These are phyloP conservation scores for Python bivittatus DNA, from an alignment of 2,113 vertebrate species.

Conservation along the genomic window DNA sequence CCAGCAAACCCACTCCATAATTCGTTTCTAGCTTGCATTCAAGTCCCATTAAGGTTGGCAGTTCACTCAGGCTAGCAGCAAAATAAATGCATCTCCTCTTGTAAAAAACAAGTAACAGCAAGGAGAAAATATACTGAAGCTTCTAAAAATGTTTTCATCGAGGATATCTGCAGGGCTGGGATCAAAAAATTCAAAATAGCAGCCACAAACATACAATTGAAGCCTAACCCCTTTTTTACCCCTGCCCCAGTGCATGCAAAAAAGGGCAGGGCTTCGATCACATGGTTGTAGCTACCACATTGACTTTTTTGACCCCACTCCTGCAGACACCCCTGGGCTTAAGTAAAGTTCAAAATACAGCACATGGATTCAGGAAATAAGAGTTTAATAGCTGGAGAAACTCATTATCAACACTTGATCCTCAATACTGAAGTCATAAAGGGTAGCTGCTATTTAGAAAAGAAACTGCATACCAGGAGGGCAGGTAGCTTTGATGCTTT, in stretches of 20 bases:
- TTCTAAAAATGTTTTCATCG: no score
- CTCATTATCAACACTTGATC: not conserved
- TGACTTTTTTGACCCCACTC: no score
- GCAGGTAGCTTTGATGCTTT: not conserved
- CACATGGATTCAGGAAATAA: not conserved
- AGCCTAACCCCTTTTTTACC: no score
- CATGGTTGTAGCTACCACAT: no score
- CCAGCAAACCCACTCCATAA: no score
- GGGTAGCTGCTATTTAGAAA: not conserved
- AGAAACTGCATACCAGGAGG: not conserved
- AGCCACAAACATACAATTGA: no score
- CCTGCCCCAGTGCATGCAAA: no score
- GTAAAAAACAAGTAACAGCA: constrained; percentile 17
- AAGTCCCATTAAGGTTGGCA: not conserved
- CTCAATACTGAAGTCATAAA: not conserved
- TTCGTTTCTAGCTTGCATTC: no score
- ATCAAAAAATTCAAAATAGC: no score
- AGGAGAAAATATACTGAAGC: constrained; percentile 22
- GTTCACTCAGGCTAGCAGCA: constrained; percentile 20
- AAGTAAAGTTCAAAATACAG: not conserved
- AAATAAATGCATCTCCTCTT: constrained; percentile 16
- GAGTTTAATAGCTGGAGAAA: constrained; percentile 1
- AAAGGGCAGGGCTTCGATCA: no score
- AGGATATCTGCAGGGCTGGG: no score
- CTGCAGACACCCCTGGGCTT: not conserved